Evolutionary conservation across 2,888 invertebrate species (phyloP).

Genomic region (Apocheima hispidaria): DNA sequence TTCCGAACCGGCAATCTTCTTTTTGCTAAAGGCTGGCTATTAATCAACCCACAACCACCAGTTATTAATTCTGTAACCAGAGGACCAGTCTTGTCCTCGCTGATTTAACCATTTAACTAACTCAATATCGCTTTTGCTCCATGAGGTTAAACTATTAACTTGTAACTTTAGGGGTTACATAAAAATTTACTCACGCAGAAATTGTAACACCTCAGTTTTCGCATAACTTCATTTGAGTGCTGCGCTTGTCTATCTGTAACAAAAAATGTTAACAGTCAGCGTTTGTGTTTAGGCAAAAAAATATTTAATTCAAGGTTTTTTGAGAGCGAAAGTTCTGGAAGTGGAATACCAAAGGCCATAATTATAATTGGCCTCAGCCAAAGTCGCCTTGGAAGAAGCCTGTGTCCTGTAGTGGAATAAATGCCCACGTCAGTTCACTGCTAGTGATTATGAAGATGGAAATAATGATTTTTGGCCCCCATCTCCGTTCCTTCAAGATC

Average conservation of each 20-base stretch:
- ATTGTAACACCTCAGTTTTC: constrained; percentile 68
- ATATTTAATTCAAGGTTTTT: too few relatives aligned
- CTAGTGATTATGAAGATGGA: too few relatives aligned
- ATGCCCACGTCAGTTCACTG: too few relatives aligned
- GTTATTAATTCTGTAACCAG: constrained; percentile 30
- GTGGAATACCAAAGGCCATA: too few relatives aligned
- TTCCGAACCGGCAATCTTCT: constrained; percentile 42
- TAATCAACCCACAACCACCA: constrained; percentile 46
- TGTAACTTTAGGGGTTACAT: constrained; percentile 24
- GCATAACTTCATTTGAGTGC: constrained; percentile 77
- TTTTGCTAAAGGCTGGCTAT: constrained; percentile 47
- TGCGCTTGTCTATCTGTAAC: constrained; percentile 73
- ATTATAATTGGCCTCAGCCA: too few relatives aligned
- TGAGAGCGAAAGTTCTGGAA: too few relatives aligned
- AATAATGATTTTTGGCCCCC: too few relatives aligned
- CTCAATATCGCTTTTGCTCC: constrained; percentile 4
- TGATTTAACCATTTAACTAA: constrained; percentile 8
- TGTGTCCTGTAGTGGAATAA: too few relatives aligned
- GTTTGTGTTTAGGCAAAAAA: neutral
- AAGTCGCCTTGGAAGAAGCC: too few relatives aligned
- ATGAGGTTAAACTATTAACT: constrained; percentile 1
- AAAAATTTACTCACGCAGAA: constrained; percentile 70
- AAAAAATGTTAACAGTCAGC: constrained; percentile 48
- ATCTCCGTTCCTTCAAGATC: too few relatives aligned
- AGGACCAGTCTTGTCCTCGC: constrained; percentile 22